Evolutionary conservation across 2,113 vertebrate genomes (phyloP), one percentile per base, ranked within the genome.

Genomic region (Petroica traversi): DNA sequence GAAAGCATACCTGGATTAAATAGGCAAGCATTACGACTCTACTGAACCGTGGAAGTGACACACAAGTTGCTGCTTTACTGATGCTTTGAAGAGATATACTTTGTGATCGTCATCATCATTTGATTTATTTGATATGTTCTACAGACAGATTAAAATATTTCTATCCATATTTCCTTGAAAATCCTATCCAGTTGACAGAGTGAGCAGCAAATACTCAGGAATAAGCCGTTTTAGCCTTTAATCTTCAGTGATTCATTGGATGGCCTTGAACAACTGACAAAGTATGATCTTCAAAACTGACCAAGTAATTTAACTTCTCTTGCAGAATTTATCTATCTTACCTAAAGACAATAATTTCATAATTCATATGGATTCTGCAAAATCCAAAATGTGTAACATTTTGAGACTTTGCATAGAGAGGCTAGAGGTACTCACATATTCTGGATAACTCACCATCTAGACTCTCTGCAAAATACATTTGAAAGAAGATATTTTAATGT

Each of bases 131-230:
- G 28, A 69, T 89, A 46, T 61, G 34, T 88, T 71, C 46, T 66
- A 91, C 9, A 2, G 72, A 59, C 31, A 97, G 91, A 96, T 78
- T 93, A 92, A 97, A 73, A 86, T 63, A 89, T 36, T 88, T 92
- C 68, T 81, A 63, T 46, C 55, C 46, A 33, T 54, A 92, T 41
- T 43, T 72, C 69, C 64, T 86, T 81, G 61, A 74, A 93, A 92
- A 88, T 52, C 36, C 69, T 55, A 84, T 41, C 49, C 55, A 51
- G 38, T 14, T 69, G 40, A 77, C 20, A 69, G 15, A 83, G 40
- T 17, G 18, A 84, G 15, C n/a, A 74, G 74, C 51, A 77, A 55
- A 77, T 29, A 75, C 26, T 72, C 28, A 77, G 74, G 63, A 73
- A 68, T 24, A 88, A 86, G 36, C 14, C 63, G 36, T 61, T 95